phyloP scores from a whole-genome alignment of 1,140 invertebrate genomes.

The Bombyx mori region ASM3026992v2 NC_085129.1:7918501-7919000 shows the following conservation, averaged over 20 bases:
- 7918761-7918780: conserved; percentile 71
- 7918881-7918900: conserved; percentile 68
- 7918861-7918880: conserved; percentile 68
- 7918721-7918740: conserved; percentile 63
- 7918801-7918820: conserved; percentile 65
- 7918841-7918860: conserved; percentile 65
- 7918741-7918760: conserved; percentile 65
- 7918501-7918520: too few relatives aligned
- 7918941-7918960: conserved; percentile 37
- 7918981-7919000: conserved; percentile 52
- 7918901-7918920: conserved; percentile 66
- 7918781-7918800: conserved; percentile 71
- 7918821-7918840: conserved; percentile 63
- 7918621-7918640: conserved; percentile 52
- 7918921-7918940: conserved; percentile 48
- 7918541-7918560: not conserved
- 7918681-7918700: conserved; percentile 35
- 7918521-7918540: not conserved
- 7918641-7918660: conserved; percentile 35
- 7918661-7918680: conserved; percentile 61
- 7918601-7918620: conserved; percentile 45
- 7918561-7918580: not conserved
- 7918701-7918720: conserved; percentile 55
- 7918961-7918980: conserved; percentile 46
- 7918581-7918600: conserved; percentile 13